Base-by-base conservation (phyloP, 1,140 invertebrate species). In the Macrostomum lignano region DNA sequence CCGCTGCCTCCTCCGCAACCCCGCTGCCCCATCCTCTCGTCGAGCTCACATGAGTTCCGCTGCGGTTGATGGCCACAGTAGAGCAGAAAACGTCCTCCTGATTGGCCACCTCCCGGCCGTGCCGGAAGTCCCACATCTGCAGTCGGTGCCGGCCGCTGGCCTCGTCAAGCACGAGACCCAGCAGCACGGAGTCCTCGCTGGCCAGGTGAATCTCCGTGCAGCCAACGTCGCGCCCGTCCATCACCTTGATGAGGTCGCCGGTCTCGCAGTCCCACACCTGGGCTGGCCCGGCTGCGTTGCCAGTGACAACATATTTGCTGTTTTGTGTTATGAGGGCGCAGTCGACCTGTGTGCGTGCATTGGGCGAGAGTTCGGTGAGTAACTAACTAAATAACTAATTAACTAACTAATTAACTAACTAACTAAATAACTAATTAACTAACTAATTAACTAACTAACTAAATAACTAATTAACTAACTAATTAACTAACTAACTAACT, bases 231-330 rank as follows among this genome's bases (percentile, higher is more conserved):
- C 52, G 46, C 20, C 55, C 55, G 14, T 48, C 46, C 52, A 56
- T 56, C 7, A 50, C 47, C 10, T 47, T 39, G n/a, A 55, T 29
- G 29, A 58, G 36, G 26, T 58, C 54, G n/a, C 52, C 54, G 38
- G 40, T 50, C n/a, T n/a, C n/a, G n/a, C n/a, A n/a, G 31, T 56
- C 47, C 55, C 55, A 58, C 23, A 56, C 46, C 48, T 58, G 55
- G 20, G 55, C 52, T 32, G 55, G 51, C 32, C 52, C 52, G 10
- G 45, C 35, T 26, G 46, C 48, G 20, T 51, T 53, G 7, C 52
- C 52, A 3, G 55, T 58, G 17, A 56, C 44, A 0, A 55, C 55
- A 38, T 45, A 51, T 7, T 39, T 31, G 5, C 52, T 47, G 39
- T 53, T 48, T 13, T 35, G 36, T 5, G 50, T 52, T 42, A 58